Conservation (phyloP, 2,888 invertebrate species). For the Tricholauxania praeusta region DNA sequence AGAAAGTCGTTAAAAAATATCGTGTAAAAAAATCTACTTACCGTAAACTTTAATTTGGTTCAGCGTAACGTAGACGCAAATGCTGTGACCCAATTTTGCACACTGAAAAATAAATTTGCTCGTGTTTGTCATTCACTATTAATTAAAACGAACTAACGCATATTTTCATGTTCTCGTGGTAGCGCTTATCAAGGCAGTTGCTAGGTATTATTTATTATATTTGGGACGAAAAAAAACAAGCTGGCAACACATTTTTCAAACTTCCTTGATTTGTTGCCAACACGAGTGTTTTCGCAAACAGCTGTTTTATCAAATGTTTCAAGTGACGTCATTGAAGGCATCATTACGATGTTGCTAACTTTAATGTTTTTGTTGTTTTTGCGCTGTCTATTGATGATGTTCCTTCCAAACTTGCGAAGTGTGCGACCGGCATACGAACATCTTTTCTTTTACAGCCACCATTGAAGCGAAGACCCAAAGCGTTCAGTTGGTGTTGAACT, state of each 20-base stretch:
- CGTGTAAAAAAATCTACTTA: no score
- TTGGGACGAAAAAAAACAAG: no score
- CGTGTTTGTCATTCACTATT: no score
- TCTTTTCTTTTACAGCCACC: conserved; percentile 7
- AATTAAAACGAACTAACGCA: no score
- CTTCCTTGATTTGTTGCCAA: neutral
- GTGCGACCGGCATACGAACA: conserved; percentile 1
- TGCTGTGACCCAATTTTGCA: no score
- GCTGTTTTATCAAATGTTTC: neutral
- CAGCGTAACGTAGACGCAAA: no score
- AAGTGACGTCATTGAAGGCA: neutral
- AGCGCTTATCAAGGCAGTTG: no score
- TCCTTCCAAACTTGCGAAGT: neutral
- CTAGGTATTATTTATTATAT: no score
- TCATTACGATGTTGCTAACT: neutral
- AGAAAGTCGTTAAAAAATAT: no score
- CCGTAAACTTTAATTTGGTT: no score
- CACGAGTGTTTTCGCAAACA: neutral
- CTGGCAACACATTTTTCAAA: neutral
- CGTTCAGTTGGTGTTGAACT: conserved; percentile 25
- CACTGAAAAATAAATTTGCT: no score
- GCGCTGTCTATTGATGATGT: neutral
- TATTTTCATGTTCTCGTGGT: no score
- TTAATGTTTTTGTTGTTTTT: neutral
- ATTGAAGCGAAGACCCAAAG: neutral